These are phyloP conservation scores for Pangasius larnaudii DNA, from an alignment of 2,797 vertebrate genomes.

Conservation along the genomic window DNA sequence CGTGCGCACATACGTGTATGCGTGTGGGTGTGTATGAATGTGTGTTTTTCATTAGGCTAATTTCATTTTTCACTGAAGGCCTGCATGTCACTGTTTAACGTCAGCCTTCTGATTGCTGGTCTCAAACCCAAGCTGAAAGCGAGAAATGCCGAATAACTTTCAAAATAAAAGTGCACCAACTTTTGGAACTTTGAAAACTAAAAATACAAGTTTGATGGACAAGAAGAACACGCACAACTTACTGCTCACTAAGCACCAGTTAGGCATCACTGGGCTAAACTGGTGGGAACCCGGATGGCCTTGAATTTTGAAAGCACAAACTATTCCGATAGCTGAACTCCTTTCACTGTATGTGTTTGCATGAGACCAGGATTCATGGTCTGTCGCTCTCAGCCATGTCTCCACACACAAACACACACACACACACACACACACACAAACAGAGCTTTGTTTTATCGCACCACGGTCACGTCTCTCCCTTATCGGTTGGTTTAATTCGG, in stretches of 20 bases:
- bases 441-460: constrained; percentile 49
- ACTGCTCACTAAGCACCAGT: neutral
- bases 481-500: constrained; percentile 58
- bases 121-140: constrained; percentile 7
- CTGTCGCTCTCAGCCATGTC: neutral
- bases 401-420: constrained; percentile 10
- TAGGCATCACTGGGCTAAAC: neutral
- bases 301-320: neutral
- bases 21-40: neutral
- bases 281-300: neutral
- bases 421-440: constrained; percentile 19
- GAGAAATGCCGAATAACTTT: neutral
- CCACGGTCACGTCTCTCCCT: constrained; percentile 39
- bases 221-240: neutral
- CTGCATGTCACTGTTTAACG: constrained; percentile 21
- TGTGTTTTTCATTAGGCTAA: constrained; percentile 13
- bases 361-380: neutral
- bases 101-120: neutral
- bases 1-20: neutral
- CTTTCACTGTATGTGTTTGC: neutral
- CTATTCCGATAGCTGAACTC: neutral
- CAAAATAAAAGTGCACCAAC: neutral
- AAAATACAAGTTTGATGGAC: neutral
- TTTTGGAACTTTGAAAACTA: neutral
- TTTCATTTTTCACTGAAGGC: constrained; percentile 9